phyloP scores from a whole-genome alignment of 2,113 vertebrate genomes.

The Pomatorhinus ruficollis region DNA sequence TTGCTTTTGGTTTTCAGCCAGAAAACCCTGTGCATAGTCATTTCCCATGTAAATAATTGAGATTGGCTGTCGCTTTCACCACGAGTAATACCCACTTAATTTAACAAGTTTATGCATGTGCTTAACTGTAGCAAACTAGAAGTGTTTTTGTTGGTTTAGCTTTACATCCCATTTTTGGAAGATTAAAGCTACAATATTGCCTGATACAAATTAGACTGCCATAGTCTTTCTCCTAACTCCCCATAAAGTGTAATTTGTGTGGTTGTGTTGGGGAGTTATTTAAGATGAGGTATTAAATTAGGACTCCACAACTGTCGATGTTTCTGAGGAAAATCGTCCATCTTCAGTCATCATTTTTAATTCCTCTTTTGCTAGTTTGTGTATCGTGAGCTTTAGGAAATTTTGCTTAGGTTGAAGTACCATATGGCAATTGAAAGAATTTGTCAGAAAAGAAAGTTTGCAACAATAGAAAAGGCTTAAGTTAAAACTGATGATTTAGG shows the following conservation, averaged over 20 bases:
- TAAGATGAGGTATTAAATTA: neutral
- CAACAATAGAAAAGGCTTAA: neutral
- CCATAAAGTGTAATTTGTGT: neutral
- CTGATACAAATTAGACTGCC: neutral
- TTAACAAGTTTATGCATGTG: neutral
- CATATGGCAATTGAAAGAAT: neutral
- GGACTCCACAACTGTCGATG: neutral
- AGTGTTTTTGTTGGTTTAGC: neutral
- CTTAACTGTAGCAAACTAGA: neutral
- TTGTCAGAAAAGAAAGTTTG: neutral
- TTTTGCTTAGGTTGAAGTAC: neutral
- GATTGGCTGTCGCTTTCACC: neutral
- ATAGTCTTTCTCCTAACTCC: neutral
- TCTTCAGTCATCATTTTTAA: neutral
- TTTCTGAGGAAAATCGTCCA: neutral
- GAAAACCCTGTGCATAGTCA: neutral
- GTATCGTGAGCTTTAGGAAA: neutral
- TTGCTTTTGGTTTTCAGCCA: conserved; percentile 32
- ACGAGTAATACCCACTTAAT: neutral
- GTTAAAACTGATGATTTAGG: neutral
- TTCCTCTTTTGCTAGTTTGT: neutral
- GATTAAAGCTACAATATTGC: neutral
- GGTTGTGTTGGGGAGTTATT: neutral
- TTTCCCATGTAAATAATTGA: neutral
- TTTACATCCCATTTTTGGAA: neutral